Evolutionary conservation across 2,797 vertebrate species (phyloP), one percentile per base, ranked within the genome.

Genomic region (Amniataba percoides): DNA sequence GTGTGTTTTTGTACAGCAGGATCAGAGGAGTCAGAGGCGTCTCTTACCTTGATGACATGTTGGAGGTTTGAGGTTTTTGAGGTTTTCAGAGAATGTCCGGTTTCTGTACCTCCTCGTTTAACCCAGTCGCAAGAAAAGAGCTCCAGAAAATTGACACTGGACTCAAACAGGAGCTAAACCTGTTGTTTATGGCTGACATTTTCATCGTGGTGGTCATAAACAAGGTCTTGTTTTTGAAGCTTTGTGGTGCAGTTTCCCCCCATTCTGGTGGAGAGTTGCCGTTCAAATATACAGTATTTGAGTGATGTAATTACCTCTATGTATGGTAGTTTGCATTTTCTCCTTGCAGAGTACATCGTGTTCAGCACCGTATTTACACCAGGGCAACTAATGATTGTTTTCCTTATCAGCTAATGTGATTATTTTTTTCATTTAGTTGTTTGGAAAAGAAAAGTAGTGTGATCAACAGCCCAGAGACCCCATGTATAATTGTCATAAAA

Each of bases 1-100:
- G 43, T 31, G 27, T 36, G 18, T 63, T 73, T 55, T 27, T 27
- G 13, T 39, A 16, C 12, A 64, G 11, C 66, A 69, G n/a, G 21
- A 62, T 66, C 43, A 19, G 42, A 1, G 46, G 10, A 5, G 19
- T 65, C 53, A 7, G 19, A 80, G 67, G 52, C 53, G 19, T 70
- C 42, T 71, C 57, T 68, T 70, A 71, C 55, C 55, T 60, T 49
- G 23, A 71, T 66, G 49, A 55, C 59, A 70, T 49, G 71, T 55
- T 66, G 21, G 27, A 63, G 15, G 21, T 66, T 63, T 64, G 61
- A 25, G 51, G 42, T 80, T 77, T 49, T 27, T 8, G 13, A 27
- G 46, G 42, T 78, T 77, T 49, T 19, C 14, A 23, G 36, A 4
- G 7, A 39, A 13, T 0, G 9, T 63, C 63, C 53, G 15, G 13